Evolutionary conservation across 1,140 invertebrate genomes (phyloP), one percentile per base, ranked within the genome.

Genomic region (Drosophila punjabiensis): DNA sequence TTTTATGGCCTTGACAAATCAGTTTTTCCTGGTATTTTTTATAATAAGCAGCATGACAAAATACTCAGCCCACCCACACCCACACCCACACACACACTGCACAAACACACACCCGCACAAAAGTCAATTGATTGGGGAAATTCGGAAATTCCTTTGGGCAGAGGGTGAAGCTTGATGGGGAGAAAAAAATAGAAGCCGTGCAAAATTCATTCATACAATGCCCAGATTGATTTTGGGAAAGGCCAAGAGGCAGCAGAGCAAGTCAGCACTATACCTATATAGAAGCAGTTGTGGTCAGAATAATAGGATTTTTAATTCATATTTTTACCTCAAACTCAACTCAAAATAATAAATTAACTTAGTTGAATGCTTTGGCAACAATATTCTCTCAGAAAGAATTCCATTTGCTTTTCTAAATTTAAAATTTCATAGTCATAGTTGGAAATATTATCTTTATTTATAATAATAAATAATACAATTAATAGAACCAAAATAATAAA

Each of bases 1-100:
- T 88, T 88, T 75, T 78, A 62, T 78, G 85, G 71, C 77, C 85
- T 88, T 84, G 68, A 89, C 85, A 89, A 89, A 87, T 87, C 84
- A 88, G 85, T 88, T 88, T 88, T 89, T 71, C 55, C 62, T 88
- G 60, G 59, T 87, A 75, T 75, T 75, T 81, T 89, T 81, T 82
- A 76, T 85, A 89, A 82, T 85, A 90, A 76, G 82, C 81, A 88
- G 76, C 62, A 61, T 63, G 71, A 75, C 71, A 84, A 79, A 79
- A 85, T 56, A 63, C 79, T 59, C 56, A 69, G 50, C 56, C 28
- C 32, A 56, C 61, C 39, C 32, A 56, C n/a, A 13, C 43, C 13
- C 16, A 30, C 37, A 60, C 50, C 24, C 18, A 24, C 16, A 30
- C 37, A 60, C 50, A 47, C 18, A 24, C 24, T 2, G 1, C 24